Conservation (phyloP, 2,888 invertebrate species). For the Pandemis corylana region DNA sequence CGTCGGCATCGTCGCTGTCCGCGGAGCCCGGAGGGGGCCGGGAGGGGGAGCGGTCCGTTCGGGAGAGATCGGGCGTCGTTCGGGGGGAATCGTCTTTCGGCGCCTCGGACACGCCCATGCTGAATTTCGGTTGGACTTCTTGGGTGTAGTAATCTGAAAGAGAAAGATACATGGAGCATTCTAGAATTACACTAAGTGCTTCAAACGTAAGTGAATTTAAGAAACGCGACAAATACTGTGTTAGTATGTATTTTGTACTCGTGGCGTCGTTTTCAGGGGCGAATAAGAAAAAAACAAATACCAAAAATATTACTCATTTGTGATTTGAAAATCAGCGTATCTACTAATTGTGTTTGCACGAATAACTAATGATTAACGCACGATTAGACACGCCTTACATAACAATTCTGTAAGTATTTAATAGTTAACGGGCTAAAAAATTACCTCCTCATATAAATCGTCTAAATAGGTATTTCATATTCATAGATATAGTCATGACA, state of each 20-base stretch:
- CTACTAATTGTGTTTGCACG: too few relatives aligned
- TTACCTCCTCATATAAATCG: background rate
- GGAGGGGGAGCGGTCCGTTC: constrained; percentile 74
- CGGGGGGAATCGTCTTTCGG: constrained; percentile 76
- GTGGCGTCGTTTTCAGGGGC: too few relatives aligned
- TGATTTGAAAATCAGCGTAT: background rate
- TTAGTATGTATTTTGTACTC: too few relatives aligned
- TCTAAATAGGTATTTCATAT: background rate
- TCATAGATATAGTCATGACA: background rate
- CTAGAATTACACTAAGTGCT: background rate
- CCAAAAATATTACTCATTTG: background rate
- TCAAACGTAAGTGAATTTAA: too few relatives aligned
- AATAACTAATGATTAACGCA: too few relatives aligned
- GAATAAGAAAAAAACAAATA: too few relatives aligned
- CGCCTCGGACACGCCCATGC: constrained; percentile 74
- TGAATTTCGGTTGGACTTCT: constrained; percentile 71
- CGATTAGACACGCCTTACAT: too few relatives aligned
- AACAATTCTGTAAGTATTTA: too few relatives aligned
- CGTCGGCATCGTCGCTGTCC: constrained; percentile 89
- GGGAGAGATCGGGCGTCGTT: constrained; percentile 74
- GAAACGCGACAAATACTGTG: too few relatives aligned
- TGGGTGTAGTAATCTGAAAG: constrained; percentile 76
- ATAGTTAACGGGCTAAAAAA: too few relatives aligned
- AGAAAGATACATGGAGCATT: constrained; percentile 23
- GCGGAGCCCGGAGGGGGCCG: constrained; percentile 85